These are phyloP conservation scores for Dolichallabes microphthalmus DNA, from an alignment of 2,113 vertebrate genomes.

Conservation along the genomic window DNA sequence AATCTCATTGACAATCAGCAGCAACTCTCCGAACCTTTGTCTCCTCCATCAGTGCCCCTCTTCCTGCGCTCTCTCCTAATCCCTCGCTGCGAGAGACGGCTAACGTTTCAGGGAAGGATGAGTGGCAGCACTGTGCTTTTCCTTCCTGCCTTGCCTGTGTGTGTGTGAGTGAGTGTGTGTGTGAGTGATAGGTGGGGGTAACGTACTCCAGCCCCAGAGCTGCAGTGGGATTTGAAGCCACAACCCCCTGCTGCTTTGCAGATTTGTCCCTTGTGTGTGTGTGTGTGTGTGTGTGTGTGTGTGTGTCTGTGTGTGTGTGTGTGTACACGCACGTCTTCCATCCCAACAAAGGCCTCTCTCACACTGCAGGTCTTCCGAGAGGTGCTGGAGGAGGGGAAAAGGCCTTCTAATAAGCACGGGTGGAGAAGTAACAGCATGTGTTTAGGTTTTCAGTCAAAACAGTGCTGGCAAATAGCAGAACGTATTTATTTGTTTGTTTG, in stretches of 20 bases:
- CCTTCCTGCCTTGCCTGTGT: slow-evolving; percentile 37
- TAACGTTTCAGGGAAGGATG: slow-evolving; percentile 52
- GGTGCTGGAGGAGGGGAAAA: slow-evolving; percentile 44
- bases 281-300: slow-evolving; percentile 35
- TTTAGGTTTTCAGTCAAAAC: slow-evolving; percentile 6
- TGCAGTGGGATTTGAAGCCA: slow-evolving; percentile 48
- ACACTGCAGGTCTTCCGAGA: slow-evolving; percentile 44
- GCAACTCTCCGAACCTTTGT: slow-evolving; percentile 51
- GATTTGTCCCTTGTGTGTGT: slow-evolving; percentile 39
- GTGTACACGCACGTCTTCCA: slow-evolving; percentile 12
- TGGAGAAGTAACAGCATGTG: slow-evolving; percentile 11
- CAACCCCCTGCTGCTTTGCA: slow-evolving; percentile 53
- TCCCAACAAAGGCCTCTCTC: slow-evolving; percentile 55
- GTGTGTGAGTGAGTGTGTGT: not conserved
- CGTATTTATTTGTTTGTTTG: not conserved
- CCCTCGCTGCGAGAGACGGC: slow-evolving; percentile 33
- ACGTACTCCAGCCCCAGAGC: slow-evolving; percentile 43
- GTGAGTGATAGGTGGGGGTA: slow-evolving; percentile 29
- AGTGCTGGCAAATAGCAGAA: slow-evolving; percentile 4
- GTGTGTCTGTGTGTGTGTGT: not conserved
- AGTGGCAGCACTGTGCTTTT: slow-evolving; percentile 46
- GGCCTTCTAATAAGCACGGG: slow-evolving; percentile 38
- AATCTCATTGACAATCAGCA: slow-evolving; percentile 58
- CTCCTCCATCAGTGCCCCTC: slow-evolving; percentile 31
- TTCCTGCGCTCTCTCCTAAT: slow-evolving; percentile 42